Base-by-base conservation (phyloP, 2,888 invertebrate genomes). In the Mellilla xanthometata region DNA sequence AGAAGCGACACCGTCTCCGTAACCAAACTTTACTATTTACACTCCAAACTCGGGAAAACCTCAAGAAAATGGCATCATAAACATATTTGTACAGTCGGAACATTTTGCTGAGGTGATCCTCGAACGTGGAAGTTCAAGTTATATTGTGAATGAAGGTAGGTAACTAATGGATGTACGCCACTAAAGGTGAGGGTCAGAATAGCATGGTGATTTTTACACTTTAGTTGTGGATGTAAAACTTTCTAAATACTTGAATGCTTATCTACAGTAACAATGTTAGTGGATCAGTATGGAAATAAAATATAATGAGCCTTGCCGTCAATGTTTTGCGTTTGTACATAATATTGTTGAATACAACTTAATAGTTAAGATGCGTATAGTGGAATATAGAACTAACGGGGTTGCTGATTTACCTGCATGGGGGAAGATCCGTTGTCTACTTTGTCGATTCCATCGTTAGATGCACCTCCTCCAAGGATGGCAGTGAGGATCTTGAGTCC, bases 361-460 rank as follows among this genome's bases (percentile, higher is more conserved):
- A 43, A 39, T 44, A 38, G 36, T 41, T 12, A 39, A 42, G 40
- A 49, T 48, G 40, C 51, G 35, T 58, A 58, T 38, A 31, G 32
- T 56, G 33, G 29, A 54, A 32, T 33, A 24, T 29, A 23, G 48
- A 69, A 39, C 36, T 19, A 32, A 35, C 41, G 27, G 32, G 40
- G 24, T 31, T 34, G 38, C 31, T 38, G 12, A 39, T 43, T 38
- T 28, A 96, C 96, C 95, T 96, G 96, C 94, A 96, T 95, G 49
- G 96, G 96, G 10, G 94, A 94, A 54, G 94, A 94, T 68, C 94
- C 95, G 76, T 96, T 95, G 85, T 97, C 97, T 45, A 96, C 95
- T 85, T 97, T 97, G 80, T 97, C 97, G 78, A 96, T 96, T 45
- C 95, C 95, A 71, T 96, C 96, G 64, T 92, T 93, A 31, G 93